These are phyloP conservation scores for Amphiprion percula DNA, from an alignment of 2,113 vertebrate species.

Conservation along the genomic window DNA sequence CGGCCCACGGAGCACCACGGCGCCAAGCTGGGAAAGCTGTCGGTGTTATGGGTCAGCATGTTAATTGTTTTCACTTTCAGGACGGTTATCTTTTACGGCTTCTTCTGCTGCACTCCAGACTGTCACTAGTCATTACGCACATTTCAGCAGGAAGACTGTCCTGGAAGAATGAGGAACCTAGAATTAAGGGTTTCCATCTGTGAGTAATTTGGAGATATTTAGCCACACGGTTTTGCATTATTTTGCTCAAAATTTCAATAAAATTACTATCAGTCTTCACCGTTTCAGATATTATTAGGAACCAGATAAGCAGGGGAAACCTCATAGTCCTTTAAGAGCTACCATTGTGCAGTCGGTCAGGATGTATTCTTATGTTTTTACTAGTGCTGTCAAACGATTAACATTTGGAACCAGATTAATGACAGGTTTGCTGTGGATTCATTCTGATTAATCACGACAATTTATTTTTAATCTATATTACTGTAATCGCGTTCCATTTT, in stretches of 20 bases:
- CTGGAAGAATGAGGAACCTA: slow-evolving; percentile 23
- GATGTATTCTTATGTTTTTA: too few species aligned
- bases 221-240: not conserved
- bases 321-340: not conserved
- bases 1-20: slow-evolving; percentile 43
- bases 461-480: too few species aligned
- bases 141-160: not conserved
- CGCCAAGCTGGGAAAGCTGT: slow-evolving; percentile 48
- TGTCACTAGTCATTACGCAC: slow-evolving; percentile 22
- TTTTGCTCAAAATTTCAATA: not conserved
- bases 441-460: too few species aligned
- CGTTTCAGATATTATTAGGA: slow-evolving; percentile 5
- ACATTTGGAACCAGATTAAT: too few species aligned
- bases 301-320: slow-evolving; percentile 4
- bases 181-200: slow-evolving; percentile 9
- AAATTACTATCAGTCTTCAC: not conserved
- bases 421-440: too few species aligned
- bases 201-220: not conserved
- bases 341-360: too few species aligned
- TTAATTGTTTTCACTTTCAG: slow-evolving; percentile 73
- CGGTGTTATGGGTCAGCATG: slow-evolving; percentile 67
- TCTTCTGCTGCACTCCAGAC: slow-evolving; percentile 40
- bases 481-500: too few species aligned
- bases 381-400: too few species aligned
- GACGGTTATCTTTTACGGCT: slow-evolving; percentile 55